Percentiles rank a stretch among this genome's conserved stretches.
Conservation (phyloP, 1,140 invertebrate genomes). For the Macrobrachium nipponense region DNA sequence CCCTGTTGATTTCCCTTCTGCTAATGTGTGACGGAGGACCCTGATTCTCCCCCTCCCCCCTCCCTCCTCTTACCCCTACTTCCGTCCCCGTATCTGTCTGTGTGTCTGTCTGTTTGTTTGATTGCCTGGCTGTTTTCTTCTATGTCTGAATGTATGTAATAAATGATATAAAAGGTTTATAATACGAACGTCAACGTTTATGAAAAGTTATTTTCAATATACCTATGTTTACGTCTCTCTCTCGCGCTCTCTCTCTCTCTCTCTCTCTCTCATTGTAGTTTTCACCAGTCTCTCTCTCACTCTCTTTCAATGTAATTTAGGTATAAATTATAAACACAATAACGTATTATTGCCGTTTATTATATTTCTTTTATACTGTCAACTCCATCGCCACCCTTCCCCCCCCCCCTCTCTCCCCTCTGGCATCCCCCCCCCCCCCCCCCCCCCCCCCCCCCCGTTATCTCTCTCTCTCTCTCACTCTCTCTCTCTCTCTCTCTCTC, state of each 20-base stretch:
- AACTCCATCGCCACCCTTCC: no score
- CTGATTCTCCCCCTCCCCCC: neutral
- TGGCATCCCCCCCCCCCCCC: no score
- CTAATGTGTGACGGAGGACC: neutral
- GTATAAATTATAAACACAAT: no score
- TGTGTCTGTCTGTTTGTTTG: neutral
- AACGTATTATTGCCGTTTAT: no score
- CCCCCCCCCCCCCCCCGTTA: neutral
- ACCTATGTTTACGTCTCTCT: neutral
- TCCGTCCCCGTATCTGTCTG: neutral
- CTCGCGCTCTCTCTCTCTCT: slow-evolving; percentile 14
- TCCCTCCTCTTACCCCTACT: neutral
- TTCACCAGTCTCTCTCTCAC: neutral
- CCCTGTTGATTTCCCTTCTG: neutral
- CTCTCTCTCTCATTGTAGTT: neutral
- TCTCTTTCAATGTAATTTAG: neutral
- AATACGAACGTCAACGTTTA: no score
- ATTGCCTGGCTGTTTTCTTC: neutral
- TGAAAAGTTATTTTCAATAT: no score
- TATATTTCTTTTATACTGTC: neutral
- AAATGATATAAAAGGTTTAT: no score
- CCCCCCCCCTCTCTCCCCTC: neutral
- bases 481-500: neutral
- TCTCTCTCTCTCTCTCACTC: neutral
- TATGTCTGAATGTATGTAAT: neutral